Base-by-base conservation (phyloP, 2,888 invertebrate species). In the Limenitis camilla region DNA sequence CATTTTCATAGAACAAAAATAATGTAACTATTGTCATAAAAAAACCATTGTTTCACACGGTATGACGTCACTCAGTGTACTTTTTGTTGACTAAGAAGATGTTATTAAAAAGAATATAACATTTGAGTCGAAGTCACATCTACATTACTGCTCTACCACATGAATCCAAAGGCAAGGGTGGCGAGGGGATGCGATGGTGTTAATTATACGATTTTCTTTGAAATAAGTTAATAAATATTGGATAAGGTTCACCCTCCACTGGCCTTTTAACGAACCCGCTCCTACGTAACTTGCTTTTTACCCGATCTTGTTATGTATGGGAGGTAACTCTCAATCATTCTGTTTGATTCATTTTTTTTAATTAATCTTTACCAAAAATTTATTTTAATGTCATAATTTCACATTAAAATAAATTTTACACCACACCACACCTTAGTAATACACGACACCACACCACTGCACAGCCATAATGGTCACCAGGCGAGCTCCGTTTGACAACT, bases 181-280 rank as follows among this genome's bases (percentile, higher is more conserved):
- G 71, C 67, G 68, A 66, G 67, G 69, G 63, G 67, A 60, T 58
- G 65, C 62, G 61, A 65, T 64, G 81, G 80, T 81, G 86, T 83
- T 86, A 85, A 87, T 87, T 86, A 85, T 82, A 79, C 83, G 79
- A 86, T 84, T 87, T 87, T 86, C 86, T 86, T 86, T 84, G 87
- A 86, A 84, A 85, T 85, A 85, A 85, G 78, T 83, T 84, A 83
- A 86, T 87, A 86, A 87, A 87, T 87, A 87, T 85, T 86, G 83
- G 77, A 86, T 85, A 82, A 84, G 84, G 72, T 72, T 71, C 76
- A 67, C 79, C 80, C 79, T 71, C 68, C 53, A 63, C 69, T 66
- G 69, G 69, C 74, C 76, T 72, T 76, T 72, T 78, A 73, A 74
- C 71, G 74, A 76, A 77, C 71, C 68, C 68, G 39, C 45, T 41